These are phyloP conservation scores for Cryptosula pallasiana DNA, from an alignment of 2,888 invertebrate species.

Conservation along the genomic window DNA sequence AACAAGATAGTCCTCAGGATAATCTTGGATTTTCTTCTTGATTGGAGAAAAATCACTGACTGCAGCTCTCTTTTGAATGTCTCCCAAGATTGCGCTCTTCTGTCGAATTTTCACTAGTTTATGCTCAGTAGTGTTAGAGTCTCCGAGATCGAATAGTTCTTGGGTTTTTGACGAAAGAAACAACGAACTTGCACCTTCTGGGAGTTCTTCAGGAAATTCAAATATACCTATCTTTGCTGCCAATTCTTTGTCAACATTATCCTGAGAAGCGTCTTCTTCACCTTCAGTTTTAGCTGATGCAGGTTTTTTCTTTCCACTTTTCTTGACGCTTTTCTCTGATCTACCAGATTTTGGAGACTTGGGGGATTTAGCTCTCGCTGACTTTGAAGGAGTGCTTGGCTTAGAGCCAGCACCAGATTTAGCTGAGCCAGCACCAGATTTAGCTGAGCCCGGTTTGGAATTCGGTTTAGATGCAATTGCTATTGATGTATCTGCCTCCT, in stretches of 20 bases:
- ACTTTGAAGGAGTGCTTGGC: conserved; percentile 27
- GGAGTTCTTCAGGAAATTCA: conserved; percentile 34
- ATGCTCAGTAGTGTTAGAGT: conserved; percentile 48
- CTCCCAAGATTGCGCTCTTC: conserved; percentile 48
- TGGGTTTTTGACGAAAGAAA: conserved; percentile 51
- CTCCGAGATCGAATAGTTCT: conserved; percentile 43
- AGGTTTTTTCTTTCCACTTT: conserved; percentile 16
- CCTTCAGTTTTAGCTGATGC: conserved; percentile 15
- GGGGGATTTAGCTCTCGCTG: conserved; percentile 26
- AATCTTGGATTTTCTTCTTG: conserved; percentile 49
- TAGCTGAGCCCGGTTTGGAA: conserved; percentile 30
- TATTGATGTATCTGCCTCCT: conserved; percentile 8
- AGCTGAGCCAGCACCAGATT: conserved; percentile 20
- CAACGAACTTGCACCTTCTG: conserved; percentile 45
- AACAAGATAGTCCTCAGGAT: conserved; percentile 50
- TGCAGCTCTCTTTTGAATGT: conserved; percentile 47
- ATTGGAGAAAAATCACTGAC: conserved; percentile 50
- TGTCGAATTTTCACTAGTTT: conserved; percentile 45
- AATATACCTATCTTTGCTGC: conserved; percentile 9
- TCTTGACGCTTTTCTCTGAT: conserved; percentile 23
- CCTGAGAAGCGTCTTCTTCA: conserved; percentile 11
- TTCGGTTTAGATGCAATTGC: conserved; percentile 18
- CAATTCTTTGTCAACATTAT: not conserved
- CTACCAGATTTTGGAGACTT: conserved; percentile 27
- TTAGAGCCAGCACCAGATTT: conserved; percentile 22